phyloP scores from a whole-genome alignment of 2,888 invertebrate species.

The Crematogaster levior region DNA sequence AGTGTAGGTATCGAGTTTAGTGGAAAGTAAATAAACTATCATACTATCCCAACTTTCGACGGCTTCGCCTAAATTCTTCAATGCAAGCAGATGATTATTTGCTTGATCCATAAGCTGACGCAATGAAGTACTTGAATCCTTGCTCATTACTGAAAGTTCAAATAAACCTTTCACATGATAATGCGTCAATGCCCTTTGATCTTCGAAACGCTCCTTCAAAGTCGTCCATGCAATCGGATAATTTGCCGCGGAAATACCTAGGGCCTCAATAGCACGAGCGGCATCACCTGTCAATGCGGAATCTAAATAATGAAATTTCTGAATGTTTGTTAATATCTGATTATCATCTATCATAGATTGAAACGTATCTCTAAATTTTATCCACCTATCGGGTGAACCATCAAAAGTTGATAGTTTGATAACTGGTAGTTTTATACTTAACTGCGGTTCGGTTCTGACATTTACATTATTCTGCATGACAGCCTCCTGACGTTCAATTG shows the following conservation, averaged over 20 bases:
- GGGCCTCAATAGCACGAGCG: not conserved
- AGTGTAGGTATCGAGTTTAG: not conserved
- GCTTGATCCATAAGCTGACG: constrained; percentile 12
- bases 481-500: no score
- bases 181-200: not conserved
- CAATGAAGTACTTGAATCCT: not conserved
- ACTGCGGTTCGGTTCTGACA: no score
- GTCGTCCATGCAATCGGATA: not conserved
- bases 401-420: constrained; percentile 12
- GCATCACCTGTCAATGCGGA: not conserved
- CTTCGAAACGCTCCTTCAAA: not conserved
- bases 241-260: not conserved
- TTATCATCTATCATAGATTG: not conserved
- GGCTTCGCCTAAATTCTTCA: not conserved
- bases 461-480: no score
- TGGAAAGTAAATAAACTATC: not conserved
- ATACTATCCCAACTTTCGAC: not conserved
- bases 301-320: no score
- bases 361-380: constrained; percentile 17
- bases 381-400: not conserved
- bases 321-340: not conserved
- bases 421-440: not conserved
- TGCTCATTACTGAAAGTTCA: not conserved
- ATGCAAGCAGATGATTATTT: not conserved
- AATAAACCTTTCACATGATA: not conserved